Evolutionary conservation across 2,888 invertebrate species (phyloP), one percentile per base, ranked within the genome.

Genomic region (Limnephilus rhombicus): DNA sequence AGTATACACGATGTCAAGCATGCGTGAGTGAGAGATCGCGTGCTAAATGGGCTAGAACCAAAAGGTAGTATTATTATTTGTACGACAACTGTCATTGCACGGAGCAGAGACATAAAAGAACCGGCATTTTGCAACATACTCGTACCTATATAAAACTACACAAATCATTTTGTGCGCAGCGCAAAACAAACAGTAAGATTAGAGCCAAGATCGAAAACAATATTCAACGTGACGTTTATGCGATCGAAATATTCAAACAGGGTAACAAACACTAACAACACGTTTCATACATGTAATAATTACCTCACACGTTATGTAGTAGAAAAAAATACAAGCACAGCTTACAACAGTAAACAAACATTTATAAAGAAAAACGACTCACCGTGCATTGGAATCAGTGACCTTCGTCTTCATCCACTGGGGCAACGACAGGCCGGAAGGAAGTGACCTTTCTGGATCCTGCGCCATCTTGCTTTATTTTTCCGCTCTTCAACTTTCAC

Each of bases 321-420:
- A n/a, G n/a, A 68, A 68, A n/a, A 7, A 68, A 68, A 18, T 68
- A 7, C 68, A 68, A 9, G n/a, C 68, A 24, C 68, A 68, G 24
- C 18, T 4, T 18, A n/a, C 49, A 49, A 0, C 13, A 49, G 15
- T 4, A 86, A 90, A 83, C 83, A 41, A 85, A 83, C 49, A 82
- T 91, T 91, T 41, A 89, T 89, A 87, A 45, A 45, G 91, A 85
- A 91, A 92, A 85, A 49, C 7, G 91, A 94, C 95, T 95, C 94
- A 97, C 97, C 96, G 96, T 12, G 90, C 31, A 29, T 91, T 89
- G 93, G 95, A 95, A 94, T 97, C 97, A 91, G 95, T 95, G 94
- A 97, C 96, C 95, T 96, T 97, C 91, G 96, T 96, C 95, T 97
- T 98, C 97, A 98, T 98, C 98, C 98, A 98, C 94, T 97, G 97